Evolutionary conservation across 2,888 invertebrate species (phyloP).

Genomic region (Dioctria rufipes): DNA sequence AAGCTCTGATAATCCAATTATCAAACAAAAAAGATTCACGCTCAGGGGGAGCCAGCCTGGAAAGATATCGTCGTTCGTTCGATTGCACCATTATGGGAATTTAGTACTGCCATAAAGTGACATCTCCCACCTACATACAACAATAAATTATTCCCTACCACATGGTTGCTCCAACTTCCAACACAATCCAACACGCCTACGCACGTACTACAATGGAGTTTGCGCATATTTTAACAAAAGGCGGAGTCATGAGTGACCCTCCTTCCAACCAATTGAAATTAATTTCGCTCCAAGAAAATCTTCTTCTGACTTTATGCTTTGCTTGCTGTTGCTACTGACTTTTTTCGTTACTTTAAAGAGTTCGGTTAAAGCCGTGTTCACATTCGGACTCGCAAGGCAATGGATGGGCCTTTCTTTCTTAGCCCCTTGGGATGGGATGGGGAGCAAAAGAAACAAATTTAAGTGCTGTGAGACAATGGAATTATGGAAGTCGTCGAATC

Average conservation of each 20-base stretch:
- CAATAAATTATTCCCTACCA: conserved; percentile 25
- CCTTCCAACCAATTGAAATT: conserved; percentile 28
- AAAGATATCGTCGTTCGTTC: conserved; percentile 53
- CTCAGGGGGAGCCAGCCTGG: not conserved
- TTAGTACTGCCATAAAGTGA: conserved; percentile 20
- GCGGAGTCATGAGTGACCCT: not conserved
- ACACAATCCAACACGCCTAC: conserved; percentile 3
- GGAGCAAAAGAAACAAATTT: not conserved
- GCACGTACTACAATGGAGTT: conserved; percentile 5
- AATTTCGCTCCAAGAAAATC: not conserved
- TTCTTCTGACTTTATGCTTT: too few relatives aligned
- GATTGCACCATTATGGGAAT: conserved; percentile 28
- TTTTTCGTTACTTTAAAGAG: too few relatives aligned
- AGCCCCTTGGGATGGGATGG: too few relatives aligned
- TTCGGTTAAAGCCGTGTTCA: too few relatives aligned
- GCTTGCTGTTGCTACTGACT: too few relatives aligned
- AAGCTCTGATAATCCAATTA: conserved; percentile 58
- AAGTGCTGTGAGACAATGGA: conserved; percentile 24
- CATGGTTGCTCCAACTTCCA: not conserved
- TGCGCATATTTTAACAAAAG: not conserved
- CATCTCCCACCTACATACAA: conserved; percentile 7
- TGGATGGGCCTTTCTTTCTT: too few relatives aligned
- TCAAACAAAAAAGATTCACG: conserved; percentile 46
- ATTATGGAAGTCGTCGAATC: too few relatives aligned
- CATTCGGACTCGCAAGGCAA: too few relatives aligned